These are phyloP conservation scores for Hecatera dysodea DNA, from an alignment of 2,888 invertebrate genomes.

Conservation along the genomic window DNA sequence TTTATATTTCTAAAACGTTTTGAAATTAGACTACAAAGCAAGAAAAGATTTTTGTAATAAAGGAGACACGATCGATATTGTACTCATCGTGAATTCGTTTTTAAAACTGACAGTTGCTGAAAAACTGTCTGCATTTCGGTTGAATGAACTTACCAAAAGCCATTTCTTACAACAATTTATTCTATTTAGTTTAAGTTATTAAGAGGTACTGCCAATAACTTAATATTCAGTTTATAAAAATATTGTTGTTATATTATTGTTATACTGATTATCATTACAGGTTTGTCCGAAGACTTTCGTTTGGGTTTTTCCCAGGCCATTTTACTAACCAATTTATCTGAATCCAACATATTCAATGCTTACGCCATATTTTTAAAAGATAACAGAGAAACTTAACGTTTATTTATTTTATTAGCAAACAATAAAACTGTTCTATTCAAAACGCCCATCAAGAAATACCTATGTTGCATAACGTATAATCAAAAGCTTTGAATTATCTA, in stretches of 20 bases:
- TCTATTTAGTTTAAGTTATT: neutral
- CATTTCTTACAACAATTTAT: neutral
- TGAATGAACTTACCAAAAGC: neutral
- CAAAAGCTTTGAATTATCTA: constrained; percentile 21
- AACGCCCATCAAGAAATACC: constrained; percentile 9
- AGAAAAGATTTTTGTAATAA: constrained; percentile 6
- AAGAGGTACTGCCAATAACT: neutral
- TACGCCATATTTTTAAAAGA: neutral
- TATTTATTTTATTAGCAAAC: constrained; percentile 19
- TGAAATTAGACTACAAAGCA: neutral
- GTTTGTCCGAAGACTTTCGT: neutral
- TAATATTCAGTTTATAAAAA: neutral
- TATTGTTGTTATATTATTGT: neutral
- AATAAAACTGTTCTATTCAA: constrained; percentile 25
- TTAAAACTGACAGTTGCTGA: neutral
- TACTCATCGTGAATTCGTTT: constrained; percentile 5
- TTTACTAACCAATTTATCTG: neutral
- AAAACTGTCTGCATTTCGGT: neutral
- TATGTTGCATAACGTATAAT: constrained; percentile 7
- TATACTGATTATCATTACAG: neutral
- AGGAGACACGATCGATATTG: constrained; percentile 32
- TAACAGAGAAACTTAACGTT: neutral
- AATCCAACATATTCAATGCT: neutral
- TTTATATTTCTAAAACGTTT: neutral
- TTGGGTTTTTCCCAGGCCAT: constrained; percentile 13